Evolutionary conservation across 2,888 invertebrate genomes (phyloP).

Genomic region (Ptilodon capucinus): DNA sequence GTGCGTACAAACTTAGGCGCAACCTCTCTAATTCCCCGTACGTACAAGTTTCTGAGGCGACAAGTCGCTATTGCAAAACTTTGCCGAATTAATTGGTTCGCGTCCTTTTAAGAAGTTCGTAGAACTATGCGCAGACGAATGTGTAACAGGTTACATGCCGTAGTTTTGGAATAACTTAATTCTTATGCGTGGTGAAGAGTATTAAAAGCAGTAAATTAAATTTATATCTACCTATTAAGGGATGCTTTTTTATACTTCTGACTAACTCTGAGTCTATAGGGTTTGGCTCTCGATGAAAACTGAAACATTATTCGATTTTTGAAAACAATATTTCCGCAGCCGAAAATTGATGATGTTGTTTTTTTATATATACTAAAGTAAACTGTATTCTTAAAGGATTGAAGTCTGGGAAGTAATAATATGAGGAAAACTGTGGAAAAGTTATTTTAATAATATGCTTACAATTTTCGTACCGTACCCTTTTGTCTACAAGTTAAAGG

Average conservation of each 20-base stretch:
- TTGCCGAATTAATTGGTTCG: constrained; percentile 11
- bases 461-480: too few relatives aligned
- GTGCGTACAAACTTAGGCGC: not conserved
- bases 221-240: constrained; percentile 3
- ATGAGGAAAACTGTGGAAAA: too few relatives aligned
- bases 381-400: too few relatives aligned
- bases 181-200: not conserved
- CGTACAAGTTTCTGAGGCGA: not conserved
- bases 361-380: too few relatives aligned
- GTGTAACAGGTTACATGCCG: not conserved
- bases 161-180: not conserved
- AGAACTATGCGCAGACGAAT: constrained; percentile 9
- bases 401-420: too few relatives aligned
- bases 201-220: not conserved
- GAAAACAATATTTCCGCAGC: too few relatives aligned
- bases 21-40: not conserved
- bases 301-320: too few relatives aligned
- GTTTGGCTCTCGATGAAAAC: too few relatives aligned
- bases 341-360: too few relatives aligned
- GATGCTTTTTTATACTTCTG: too few relatives aligned
- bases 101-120: constrained; percentile 9
- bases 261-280: too few relatives aligned
- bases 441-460: too few relatives aligned
- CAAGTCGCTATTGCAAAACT: constrained; percentile 1
- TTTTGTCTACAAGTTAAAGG: not conserved